phyloP scores from a whole-genome alignment of 2,797 vertebrate species.

The Rostrhamus sociabilis region DNA sequence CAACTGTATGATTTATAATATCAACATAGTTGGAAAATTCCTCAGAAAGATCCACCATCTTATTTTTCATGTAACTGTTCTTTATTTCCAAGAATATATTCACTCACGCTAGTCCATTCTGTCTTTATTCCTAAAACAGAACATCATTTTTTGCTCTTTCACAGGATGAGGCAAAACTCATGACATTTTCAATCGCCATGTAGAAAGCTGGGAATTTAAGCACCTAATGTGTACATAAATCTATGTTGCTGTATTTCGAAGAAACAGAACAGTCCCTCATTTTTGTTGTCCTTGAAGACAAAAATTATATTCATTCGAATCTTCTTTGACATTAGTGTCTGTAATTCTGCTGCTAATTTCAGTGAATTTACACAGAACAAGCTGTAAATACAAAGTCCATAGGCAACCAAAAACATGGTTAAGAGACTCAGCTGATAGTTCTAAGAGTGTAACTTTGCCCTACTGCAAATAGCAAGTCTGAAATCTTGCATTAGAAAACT shows the following conservation, averaged over 20 bases:
- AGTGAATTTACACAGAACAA: not conserved
- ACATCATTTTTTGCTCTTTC: not conserved
- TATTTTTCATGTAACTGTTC: not conserved
- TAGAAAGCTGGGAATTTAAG: not conserved
- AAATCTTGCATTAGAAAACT: not conserved
- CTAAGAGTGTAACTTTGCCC: not conserved
- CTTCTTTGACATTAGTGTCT: not conserved
- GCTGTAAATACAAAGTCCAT: not conserved
- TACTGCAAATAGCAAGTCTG: not conserved
- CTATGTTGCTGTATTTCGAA: not conserved
- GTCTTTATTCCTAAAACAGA: not conserved
- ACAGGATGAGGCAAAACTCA: not conserved
- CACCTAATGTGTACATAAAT: not conserved
- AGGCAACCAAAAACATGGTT: not conserved
- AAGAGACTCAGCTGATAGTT: rapidly evolving
- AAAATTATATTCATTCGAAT: not conserved
- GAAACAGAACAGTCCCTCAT: not conserved
- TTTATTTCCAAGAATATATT: not conserved
- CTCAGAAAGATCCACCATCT: not conserved
- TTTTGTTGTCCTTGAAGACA: not conserved
- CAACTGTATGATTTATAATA: not conserved
- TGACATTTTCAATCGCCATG: not conserved
- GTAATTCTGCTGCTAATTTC: not conserved
- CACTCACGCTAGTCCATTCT: not conserved
- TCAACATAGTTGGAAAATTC: not conserved